These are phyloP conservation scores for Epsilonema sp. DNA, from an alignment of 2,888 invertebrate genomes.

Conservation along the genomic window DNA sequence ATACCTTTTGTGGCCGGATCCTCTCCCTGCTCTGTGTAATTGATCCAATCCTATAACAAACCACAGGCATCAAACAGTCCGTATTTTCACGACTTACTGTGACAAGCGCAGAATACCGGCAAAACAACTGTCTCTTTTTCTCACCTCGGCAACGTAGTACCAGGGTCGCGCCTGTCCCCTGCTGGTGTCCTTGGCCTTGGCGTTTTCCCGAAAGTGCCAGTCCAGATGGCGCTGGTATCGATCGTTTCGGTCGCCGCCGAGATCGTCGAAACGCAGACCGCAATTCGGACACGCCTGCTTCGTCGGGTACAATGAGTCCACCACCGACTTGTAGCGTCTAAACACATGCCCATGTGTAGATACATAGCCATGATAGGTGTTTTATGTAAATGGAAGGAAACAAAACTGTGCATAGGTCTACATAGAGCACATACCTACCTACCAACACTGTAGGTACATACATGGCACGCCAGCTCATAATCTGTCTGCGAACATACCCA, in stretches of 20 bases:
- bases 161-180: slow-evolving; percentile 54
- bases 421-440: slow-evolving; percentile 2
- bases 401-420: neutral
- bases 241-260: slow-evolving; percentile 45
- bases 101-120: too few species aligned
- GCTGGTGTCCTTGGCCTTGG: slow-evolving; percentile 56
- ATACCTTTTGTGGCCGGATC: slow-evolving; percentile 6
- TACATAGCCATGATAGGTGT: too few species aligned
- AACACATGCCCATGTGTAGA: slow-evolving; percentile 17
- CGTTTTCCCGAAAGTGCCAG: slow-evolving; percentile 92
- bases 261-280: slow-evolving; percentile 61
- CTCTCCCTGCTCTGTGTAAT: slow-evolving; percentile 12
- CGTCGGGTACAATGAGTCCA: slow-evolving; percentile 47
- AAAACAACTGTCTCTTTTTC: too few species aligned
- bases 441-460: too few species aligned
- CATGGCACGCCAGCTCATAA: slow-evolving; percentile 5
- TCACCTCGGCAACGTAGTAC: slow-evolving; percentile 52
- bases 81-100: too few species aligned
- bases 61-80: too few species aligned
- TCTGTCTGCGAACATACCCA: too few species aligned
- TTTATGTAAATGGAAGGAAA: neutral
- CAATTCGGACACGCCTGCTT: slow-evolving; percentile 82
- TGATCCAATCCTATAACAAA: slow-evolving; percentile 13
- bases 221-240: slow-evolving; percentile 79
- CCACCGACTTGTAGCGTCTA: slow-evolving; percentile 53